Evolutionary conservation across 2,888 invertebrate species (phyloP).

Genomic region (Galeopsomyia nigrocyanea): DNA sequence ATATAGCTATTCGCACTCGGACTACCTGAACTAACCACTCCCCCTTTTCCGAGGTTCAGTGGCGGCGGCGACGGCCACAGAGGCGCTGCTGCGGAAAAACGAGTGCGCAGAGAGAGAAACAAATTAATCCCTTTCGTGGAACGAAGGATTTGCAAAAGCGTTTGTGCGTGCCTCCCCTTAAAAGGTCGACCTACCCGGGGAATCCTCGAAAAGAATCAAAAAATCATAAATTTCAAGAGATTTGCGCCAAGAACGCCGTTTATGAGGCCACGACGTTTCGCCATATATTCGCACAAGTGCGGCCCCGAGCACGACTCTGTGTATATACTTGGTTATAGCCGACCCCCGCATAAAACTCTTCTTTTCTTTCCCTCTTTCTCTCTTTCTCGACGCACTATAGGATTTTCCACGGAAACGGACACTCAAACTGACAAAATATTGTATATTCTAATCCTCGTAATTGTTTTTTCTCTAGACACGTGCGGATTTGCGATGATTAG

Average conservation of each 20-base stretch:
- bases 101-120: slow-evolving; percentile 6
- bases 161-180: not conserved
- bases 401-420: not conserved
- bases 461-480: slow-evolving; percentile 12
- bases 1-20: too few relatives aligned
- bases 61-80: not conserved
- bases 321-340: too few relatives aligned
- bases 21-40: too few relatives aligned
- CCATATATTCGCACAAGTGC: too few relatives aligned
- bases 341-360: slow-evolving; percentile 26
- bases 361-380: not conserved
- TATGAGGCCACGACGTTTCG: not conserved
- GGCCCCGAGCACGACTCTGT: too few relatives aligned
- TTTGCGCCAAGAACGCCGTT: slow-evolving; percentile 31
- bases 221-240: slow-evolving; percentile 42
- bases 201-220: slow-evolving; percentile 32
- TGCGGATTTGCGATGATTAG: not conserved
- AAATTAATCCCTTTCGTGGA: slow-evolving; percentile 39
- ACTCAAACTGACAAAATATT: slow-evolving; percentile 22
- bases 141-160: not conserved
- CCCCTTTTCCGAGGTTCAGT: too few relatives aligned
- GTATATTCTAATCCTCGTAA: slow-evolving; percentile 12
- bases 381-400: too few relatives aligned
- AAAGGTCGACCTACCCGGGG: slow-evolving; percentile 27
- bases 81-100: too few relatives aligned